Evolutionary conservation across 2,797 vertebrate genomes (phyloP), one percentile per base, ranked within the genome.

Genomic region (Lates japonicus): DNA sequence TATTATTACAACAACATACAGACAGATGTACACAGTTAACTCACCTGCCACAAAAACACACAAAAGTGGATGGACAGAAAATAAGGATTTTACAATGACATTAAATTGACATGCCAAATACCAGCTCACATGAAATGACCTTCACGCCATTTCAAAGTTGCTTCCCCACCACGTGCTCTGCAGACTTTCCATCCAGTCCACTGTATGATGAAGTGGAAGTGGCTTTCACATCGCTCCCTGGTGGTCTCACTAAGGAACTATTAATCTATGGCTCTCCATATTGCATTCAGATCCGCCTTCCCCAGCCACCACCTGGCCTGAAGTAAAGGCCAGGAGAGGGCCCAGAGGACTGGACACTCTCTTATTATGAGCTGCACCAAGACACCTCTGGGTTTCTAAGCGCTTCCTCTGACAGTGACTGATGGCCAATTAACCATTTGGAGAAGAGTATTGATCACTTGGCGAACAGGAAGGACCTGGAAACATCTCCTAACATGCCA

Each of bases 371-470:
- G 93, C 91, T 87, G 86, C 91, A 90, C 90, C 90, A 78, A 90
- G 95, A 94, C 93, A 94, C 94, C 94, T 90, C 92, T 83, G 84
- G 92, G 90, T 92, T 94, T 92, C 93, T 93, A 94, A 89, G 91
- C 90, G 88, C 93, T 92, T 90, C 89, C 74, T 76, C 81, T 85
- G 93, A 93, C 94, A 90, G 85, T 95, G 95, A 96, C 89, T 95
- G 95, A 96, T 96, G 91, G 95, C 93, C 94, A 96, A 95, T 96
- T 95, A 95, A 92, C 92, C 88, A 93, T 91, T 95, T 91, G 90
- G 82, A 90, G 91, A 92, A 88, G 69, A 90, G 88, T 94, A 96
- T 95, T 94, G 95, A 96, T 95, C 92, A 95, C 85, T 33, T 58
- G 65, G 88, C 88, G 90, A 93, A 90, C 70, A 76, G 86, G 84